A percentile compares a stretch with the other conserved stretches of the same genome.
phyloP scores from a whole-genome alignment of 2,888 invertebrate genomes.

The Onchidella celtica region DNA sequence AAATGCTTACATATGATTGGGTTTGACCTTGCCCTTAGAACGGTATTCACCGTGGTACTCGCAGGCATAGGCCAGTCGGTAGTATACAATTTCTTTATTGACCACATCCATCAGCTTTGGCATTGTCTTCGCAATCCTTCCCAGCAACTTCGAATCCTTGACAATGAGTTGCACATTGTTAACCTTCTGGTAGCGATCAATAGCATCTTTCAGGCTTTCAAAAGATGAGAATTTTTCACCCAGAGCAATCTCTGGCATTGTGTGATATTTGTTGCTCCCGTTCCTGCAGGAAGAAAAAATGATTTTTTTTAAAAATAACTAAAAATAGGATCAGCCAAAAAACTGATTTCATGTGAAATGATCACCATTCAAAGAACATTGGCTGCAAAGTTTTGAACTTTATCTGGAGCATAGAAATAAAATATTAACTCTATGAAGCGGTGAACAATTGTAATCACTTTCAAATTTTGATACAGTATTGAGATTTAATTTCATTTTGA shows the following conservation, averaged over 20 bases:
- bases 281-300: slow-evolving; percentile 13
- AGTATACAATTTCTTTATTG: slow-evolving; percentile 48
- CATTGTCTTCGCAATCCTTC: slow-evolving; percentile 47
- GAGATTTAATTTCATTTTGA: too few species aligned
- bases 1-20: slow-evolving; percentile 45
- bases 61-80: slow-evolving; percentile 46
- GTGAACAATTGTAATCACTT: too few species aligned
- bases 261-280: slow-evolving; percentile 2
- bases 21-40: slow-evolving; percentile 44
- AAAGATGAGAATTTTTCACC: slow-evolving; percentile 49
- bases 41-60: slow-evolving; percentile 47
- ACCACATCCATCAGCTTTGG: slow-evolving; percentile 49
- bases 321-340: too few species aligned
- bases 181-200: slow-evolving; percentile 47
- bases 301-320: background rate
- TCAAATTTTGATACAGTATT: too few species aligned
- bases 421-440: too few species aligned
- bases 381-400: too few species aligned
- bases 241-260: slow-evolving; percentile 48
- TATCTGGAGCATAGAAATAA: too few species aligned
- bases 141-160: slow-evolving; percentile 46
- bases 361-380: too few species aligned
- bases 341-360: background rate
- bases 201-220: slow-evolving; percentile 48
- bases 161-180: slow-evolving; percentile 50